These are phyloP conservation scores for Calonectris borealis DNA, from an alignment of 2,113 vertebrate species.

Conservation along the genomic window DNA sequence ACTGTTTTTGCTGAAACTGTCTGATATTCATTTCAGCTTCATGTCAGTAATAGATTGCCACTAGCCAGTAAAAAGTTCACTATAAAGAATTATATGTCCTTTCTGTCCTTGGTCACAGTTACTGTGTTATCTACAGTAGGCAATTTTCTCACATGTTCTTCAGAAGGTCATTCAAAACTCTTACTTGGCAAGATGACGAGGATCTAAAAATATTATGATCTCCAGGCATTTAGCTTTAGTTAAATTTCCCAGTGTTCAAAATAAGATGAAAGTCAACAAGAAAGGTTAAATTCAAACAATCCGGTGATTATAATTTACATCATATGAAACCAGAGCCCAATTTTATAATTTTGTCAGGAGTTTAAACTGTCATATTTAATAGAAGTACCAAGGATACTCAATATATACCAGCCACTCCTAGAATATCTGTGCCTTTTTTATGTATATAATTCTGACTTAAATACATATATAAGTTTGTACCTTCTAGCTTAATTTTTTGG, in stretches of 20 bases:
- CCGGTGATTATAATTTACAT: neutral
- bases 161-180: constrained; percentile 49
- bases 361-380: neutral
- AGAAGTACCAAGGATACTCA: neutral
- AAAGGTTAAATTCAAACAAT: constrained; percentile 29
- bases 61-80: constrained; percentile 27
- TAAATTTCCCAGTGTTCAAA: constrained; percentile 36
- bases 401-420: neutral
- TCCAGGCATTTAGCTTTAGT: constrained; percentile 7
- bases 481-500: neutral
- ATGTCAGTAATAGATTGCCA: constrained; percentile 56
- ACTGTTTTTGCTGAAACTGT: constrained; percentile 19
- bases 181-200: neutral
- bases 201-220: constrained; percentile 43
- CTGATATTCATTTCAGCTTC: constrained; percentile 44
- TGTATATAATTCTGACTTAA: neutral
- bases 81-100: constrained; percentile 56
- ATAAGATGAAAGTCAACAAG: constrained; percentile 37
- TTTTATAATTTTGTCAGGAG: neutral
- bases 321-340: neutral
- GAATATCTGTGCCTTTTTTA: neutral
- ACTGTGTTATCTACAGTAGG: constrained; percentile 7
- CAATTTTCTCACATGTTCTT: constrained; percentile 41
- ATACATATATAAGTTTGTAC: neutral
- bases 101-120: constrained; percentile 65